A percentile compares a stretch with the other conserved stretches of the same genome.
Evolutionary conservation across 92 coral and sea anemone genomes (phyloP).

Genomic region (Porites cylindrica): DNA sequence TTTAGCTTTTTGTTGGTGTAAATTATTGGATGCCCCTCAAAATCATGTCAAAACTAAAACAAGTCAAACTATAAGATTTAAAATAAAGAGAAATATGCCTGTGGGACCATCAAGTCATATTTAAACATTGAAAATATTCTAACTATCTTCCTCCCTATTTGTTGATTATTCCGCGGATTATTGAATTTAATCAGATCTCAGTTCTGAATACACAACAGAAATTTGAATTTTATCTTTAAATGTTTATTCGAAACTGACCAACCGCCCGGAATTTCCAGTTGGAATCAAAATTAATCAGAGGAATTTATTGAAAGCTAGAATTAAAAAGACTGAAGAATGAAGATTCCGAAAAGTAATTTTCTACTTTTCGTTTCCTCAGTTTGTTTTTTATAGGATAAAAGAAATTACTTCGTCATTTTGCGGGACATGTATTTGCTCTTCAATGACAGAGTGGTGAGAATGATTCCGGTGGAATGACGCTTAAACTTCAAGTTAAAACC

Average conservation of each 20-base stretch:
- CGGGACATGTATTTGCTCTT: constrained; percentile 15
- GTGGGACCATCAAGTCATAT: no score
- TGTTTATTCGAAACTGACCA: not conserved
- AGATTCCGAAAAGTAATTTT: no score
- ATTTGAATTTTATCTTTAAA: not conserved
- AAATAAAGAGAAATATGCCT: no score
- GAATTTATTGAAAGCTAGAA: no score
- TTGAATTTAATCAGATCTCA: no score
- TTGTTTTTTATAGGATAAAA: constrained; percentile 10
- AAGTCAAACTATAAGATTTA: no score
- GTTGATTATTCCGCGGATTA: no score
- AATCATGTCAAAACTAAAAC: no score
- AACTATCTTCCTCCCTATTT: no score
- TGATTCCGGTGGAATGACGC: constrained; percentile 32
- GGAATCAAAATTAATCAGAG: not conserved
- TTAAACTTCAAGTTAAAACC: constrained; percentile 5
- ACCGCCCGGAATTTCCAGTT: not conserved
- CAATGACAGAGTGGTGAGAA: not conserved
- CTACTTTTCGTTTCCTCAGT: constrained; percentile 1
- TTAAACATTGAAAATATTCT: no score
- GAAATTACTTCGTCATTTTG: constrained; percentile 11
- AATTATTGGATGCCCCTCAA: no score
- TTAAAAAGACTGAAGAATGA: not conserved
- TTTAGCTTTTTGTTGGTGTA: no score
- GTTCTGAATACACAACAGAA: not conserved